phyloP scores from a whole-genome alignment of 2,888 invertebrate genomes.

The Parasteatoda lunata region DNA sequence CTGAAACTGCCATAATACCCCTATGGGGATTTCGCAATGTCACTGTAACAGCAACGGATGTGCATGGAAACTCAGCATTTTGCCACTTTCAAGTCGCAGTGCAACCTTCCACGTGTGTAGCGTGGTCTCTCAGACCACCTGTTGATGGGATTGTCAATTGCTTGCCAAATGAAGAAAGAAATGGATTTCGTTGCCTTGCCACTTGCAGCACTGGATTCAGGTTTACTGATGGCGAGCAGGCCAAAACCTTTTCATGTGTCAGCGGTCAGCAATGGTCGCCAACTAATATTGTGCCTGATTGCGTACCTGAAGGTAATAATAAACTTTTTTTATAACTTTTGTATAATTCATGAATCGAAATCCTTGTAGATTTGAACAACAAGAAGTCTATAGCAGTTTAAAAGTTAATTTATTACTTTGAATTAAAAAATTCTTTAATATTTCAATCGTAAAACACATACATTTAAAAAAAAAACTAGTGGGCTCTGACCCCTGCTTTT shows the following conservation, averaged over 20 bases:
- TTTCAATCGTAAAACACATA: no score
- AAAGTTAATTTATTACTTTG: no score
- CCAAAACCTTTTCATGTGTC: slow-evolving; percentile 88
- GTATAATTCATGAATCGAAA: no score
- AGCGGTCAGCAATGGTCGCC: slow-evolving; percentile 88
- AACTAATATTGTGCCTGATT: slow-evolving; percentile 92
- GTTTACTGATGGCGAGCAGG: slow-evolving; percentile 91
- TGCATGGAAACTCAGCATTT: slow-evolving; percentile 88
- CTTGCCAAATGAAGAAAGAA: slow-evolving; percentile 82
- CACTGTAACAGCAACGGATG: slow-evolving; percentile 90
- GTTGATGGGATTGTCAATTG: slow-evolving; percentile 92
- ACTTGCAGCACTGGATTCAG: slow-evolving; percentile 90
- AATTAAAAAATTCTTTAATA: no score
- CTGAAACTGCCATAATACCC: slow-evolving; percentile 87
- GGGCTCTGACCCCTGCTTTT: no score
- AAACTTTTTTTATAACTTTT: not conserved
- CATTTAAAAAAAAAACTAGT: no score
- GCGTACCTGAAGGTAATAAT: slow-evolving; percentile 88
- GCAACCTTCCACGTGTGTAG: slow-evolving; percentile 93
- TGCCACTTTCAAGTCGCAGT: slow-evolving; percentile 96
- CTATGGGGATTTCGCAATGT: slow-evolving; percentile 76
- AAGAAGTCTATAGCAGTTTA: no score
- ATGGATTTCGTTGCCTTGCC: slow-evolving; percentile 85
- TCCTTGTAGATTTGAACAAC: no score
- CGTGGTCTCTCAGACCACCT: slow-evolving; percentile 93